Evolutionary conservation across 2,888 invertebrate species (phyloP), one percentile per base, ranked within the genome.

Genomic region (Halictus quadricinctus): DNA sequence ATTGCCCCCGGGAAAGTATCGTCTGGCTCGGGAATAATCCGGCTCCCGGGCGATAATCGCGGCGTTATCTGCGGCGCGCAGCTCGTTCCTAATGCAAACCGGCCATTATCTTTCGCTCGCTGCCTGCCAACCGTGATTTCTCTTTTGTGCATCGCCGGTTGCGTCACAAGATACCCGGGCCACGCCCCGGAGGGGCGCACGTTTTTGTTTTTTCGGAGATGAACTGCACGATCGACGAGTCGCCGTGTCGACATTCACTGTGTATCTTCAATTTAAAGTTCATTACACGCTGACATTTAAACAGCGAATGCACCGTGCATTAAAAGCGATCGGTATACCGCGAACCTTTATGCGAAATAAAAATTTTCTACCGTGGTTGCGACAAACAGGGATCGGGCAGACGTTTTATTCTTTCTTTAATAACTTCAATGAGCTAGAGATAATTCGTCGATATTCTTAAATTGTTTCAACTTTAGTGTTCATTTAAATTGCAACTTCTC

Each of bases 121-220:
- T 8, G 69, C 46, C 36, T 66, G 64, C 50, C 73, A 58, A 74
- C 13, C 54, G 76, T 60, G 76, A 81, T 74, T 84, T 73, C 77
- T 74, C 82, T 82, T 83, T 82, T 54, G 74, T 64, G 70, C 60
- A 48, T 81, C 58, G 46, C 15, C n/a, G 70, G 54, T 83, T 79
- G 74, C 83, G 60, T 77, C 82, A 82, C 60, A 58, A 73, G 70
- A 77, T 64, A 74, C 29, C 43, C 25, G 46, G 18, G 77, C 29
- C 82, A 85, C 80, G 79, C 73, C 73, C 79, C 75, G 6, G 41
- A n/a, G 21, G 13, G 10, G 48, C 18, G 2, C 46, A 25, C 6
- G 66, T 18, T 58, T 29, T 29, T 54, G 54, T 74, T 50, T 74
- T 58, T 75, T 60, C 72, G 29, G 25, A 13, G 60, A 60, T 60